Conservation (phyloP, 2,113 vertebrate species). For the Silurus meridionalis region DNA sequence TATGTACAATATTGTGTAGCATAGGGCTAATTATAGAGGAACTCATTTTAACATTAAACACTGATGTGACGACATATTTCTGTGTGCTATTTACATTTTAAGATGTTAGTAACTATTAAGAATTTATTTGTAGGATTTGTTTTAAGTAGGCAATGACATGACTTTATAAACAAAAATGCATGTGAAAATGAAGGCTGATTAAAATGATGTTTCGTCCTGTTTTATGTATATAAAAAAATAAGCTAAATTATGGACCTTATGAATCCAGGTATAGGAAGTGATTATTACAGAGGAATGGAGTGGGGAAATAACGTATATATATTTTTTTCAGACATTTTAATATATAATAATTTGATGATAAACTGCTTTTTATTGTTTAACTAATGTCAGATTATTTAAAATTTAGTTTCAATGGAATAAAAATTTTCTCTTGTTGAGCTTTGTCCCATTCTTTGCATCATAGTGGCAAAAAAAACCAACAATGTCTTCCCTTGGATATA, state of each 20-base stretch:
- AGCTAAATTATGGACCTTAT: neutral
- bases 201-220: neutral
- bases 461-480: neutral
- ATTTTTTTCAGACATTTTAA: neutral
- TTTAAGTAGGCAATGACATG: neutral
- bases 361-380: no score
- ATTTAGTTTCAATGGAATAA: neutral
- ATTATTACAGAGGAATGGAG: neutral
- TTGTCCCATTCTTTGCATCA: neutral
- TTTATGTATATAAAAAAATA: neutral
- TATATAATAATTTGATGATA: no score
- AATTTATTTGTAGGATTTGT: neutral
- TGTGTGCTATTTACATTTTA: neutral
- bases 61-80: neutral
- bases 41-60: neutral
- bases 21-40: neutral
- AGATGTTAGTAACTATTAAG: neutral
- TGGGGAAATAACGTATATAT: neutral
- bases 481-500: neutral
- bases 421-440: neutral
- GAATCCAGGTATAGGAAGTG: neutral
- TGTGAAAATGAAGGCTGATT: neutral
- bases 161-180: neutral
- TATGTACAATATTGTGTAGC: neutral
- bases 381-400: neutral